phyloP scores from a whole-genome alignment of 2,797 vertebrate genomes.

The Crenuchus spilurus region DNA sequence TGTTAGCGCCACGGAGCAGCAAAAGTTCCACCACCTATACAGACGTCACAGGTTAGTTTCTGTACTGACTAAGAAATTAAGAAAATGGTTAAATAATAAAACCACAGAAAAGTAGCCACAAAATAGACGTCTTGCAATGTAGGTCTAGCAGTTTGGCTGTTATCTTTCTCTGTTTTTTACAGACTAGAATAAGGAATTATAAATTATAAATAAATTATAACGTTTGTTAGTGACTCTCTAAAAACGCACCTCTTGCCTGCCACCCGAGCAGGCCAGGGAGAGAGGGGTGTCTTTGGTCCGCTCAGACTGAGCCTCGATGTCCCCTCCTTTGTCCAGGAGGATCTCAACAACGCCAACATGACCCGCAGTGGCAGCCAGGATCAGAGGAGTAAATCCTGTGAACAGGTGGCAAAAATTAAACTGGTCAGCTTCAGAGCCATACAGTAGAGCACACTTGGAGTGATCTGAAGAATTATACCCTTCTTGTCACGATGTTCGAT shows the following conservation, averaged over 20 bases:
- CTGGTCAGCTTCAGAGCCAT: no score
- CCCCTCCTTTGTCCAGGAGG: slow-evolving; percentile 96
- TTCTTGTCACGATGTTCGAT: slow-evolving; percentile 99
- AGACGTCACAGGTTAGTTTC: background rate
- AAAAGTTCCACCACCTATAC: slow-evolving; percentile 94
- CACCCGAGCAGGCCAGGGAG: slow-evolving; percentile 95
- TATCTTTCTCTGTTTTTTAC: background rate
- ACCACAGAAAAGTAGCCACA: background rate
- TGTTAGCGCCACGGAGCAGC: slow-evolving; percentile 95
- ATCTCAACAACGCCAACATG: slow-evolving; percentile 99
- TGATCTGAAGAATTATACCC: slow-evolving; percentile 72
- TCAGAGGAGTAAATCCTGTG: slow-evolving; percentile 95
- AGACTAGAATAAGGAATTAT: background rate
- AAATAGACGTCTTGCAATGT: background rate
- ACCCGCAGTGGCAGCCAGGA: slow-evolving; percentile 96
- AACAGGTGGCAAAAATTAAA: background rate
- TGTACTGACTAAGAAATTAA: background rate
- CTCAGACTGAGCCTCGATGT: slow-evolving; percentile 98
- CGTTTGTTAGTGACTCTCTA: no score
- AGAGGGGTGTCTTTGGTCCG: slow-evolving; percentile 99
- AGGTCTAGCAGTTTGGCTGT: background rate
- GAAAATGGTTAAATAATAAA: no score
- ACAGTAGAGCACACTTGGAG: background rate
- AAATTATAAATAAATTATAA: background rate
- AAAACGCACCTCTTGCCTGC: slow-evolving; percentile 91